phyloP scores from a whole-genome alignment of 2,888 invertebrate genomes.

The Pandemis corylana region DNA sequence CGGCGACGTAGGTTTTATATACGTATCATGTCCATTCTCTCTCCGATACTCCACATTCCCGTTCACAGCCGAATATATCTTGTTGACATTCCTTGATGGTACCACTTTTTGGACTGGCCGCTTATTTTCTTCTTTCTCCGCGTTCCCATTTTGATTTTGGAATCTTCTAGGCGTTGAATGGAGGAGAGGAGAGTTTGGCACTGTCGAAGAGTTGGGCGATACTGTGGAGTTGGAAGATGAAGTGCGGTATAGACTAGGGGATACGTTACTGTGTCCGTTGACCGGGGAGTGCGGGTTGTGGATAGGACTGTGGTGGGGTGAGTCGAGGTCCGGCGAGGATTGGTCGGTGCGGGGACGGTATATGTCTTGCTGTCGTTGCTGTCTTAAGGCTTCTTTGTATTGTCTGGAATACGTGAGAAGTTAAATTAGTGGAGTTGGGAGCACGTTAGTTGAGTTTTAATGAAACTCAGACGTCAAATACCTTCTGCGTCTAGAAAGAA shows the following conservation, averaged over 20 bases:
- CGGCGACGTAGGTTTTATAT: conserved; percentile 88
- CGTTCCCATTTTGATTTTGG: conserved; percentile 69
- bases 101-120: conserved; percentile 92
- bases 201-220: conserved; percentile 67
- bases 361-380: conserved; percentile 93
- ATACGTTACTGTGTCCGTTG: conserved; percentile 85
- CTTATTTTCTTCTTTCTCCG: conserved; percentile 83
- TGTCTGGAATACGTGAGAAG: conserved; percentile 85
- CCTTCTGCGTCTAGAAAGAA: conserved; percentile 12
- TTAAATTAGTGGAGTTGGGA: conserved; percentile 31
- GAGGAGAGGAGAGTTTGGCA: conserved; percentile 77
- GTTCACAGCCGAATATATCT: conserved; percentile 81
- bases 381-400: conserved; percentile 95
- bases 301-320: conserved; percentile 81
- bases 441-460: conserved; percentile 35
- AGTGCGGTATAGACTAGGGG: conserved; percentile 72
- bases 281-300: conserved; percentile 80
- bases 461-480: conserved; percentile 46
- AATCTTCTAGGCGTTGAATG: conserved; percentile 81
- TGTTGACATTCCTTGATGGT: conserved; percentile 88
- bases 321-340: conserved; percentile 83
- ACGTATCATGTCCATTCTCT: conserved; percentile 75
- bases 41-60: conserved; percentile 72
- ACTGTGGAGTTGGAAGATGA: conserved; percentile 66
- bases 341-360: conserved; percentile 88